Evolutionary conservation across 2,888 invertebrate genomes (phyloP), one percentile per base, ranked within the genome.

Genomic region (Tachina grossa): DNA sequence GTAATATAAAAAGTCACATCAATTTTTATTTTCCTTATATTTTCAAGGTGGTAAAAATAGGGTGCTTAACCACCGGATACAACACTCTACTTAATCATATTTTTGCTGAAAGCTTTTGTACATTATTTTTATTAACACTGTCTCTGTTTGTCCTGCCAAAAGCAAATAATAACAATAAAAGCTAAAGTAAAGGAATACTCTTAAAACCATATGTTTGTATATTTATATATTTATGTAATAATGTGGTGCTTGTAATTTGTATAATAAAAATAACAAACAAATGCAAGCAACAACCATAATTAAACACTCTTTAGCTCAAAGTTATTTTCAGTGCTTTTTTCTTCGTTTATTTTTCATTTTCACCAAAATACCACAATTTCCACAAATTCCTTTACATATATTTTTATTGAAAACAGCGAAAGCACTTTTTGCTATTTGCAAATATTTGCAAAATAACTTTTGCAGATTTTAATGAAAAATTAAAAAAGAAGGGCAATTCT

Each of bases 81-180:
- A 55, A 13, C 11, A 22, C 19, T 11, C 9, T n/a, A 8, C 19
- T 19, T 10, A 10, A 10, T 61, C 16, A 45, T 63, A 2, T 43
- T 19, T 45, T 63, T 45, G 45, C 22, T 45, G 43, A 19, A 45
- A 45, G 19, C 45, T 19, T 63, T 63, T 22, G 0, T 19, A 19
- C 19, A 45, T 63, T 19, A 63, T 59, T 39, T 31, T 63, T 19
- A 45, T 63, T 63, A 63, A 11, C 63, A 63, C 45, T 19, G 2
- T 19, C 45, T 9, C 13, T 59, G 39, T 63, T 63, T 31, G 31
- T 0, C 6, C 6, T 31, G 31, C 13, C 14, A 31, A 3, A 31
- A 55, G 8, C 19, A 31, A 31, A 31, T 9, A 57, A 57, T 57
- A 14, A 31, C 14, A 31, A 31, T 55, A 55, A 22, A 31, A 13